These are phyloP conservation scores for Mormyrus lacerda DNA, from an alignment of 2,113 vertebrate genomes.

Conservation along the genomic window DNA sequence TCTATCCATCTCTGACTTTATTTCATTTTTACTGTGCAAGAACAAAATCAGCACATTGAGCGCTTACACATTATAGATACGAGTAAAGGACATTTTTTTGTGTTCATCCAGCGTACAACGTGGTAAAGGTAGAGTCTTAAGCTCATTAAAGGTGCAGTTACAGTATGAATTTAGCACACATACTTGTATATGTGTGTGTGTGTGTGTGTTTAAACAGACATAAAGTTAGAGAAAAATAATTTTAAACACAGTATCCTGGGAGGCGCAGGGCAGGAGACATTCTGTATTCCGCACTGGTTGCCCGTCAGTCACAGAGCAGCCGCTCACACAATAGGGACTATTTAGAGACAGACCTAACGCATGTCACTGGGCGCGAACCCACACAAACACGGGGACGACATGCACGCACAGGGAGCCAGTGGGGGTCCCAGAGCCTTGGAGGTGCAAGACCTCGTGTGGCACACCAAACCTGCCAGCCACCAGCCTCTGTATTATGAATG, in stretches of 20 bases:
- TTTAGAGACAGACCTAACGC: not conserved
- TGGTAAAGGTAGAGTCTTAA: not conserved
- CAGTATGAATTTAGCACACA: not conserved
- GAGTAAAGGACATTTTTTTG: not conserved
- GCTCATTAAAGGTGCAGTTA: not conserved
- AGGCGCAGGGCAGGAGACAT: not conserved
- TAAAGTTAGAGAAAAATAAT: not conserved
- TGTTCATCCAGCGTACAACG: too few relatives aligned
- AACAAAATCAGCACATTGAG: slow-evolving; percentile 8
- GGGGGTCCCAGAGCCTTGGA: not conserved
- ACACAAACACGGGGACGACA: not conserved
- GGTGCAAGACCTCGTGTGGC: not conserved
- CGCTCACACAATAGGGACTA: not conserved
- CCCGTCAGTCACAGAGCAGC: not conserved
- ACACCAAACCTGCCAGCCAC: not conserved
- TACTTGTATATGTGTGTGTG: not conserved
- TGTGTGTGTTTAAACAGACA: not conserved
- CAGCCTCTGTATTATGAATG: not conserved
- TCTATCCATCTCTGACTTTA: not conserved
- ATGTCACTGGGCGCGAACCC: not conserved
- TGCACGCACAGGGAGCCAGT: not conserved
- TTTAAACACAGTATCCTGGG: not conserved
- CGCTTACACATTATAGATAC: not conserved
- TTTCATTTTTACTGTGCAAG: not conserved
- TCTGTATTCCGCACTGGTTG: not conserved